Evolutionary conservation across 2,888 invertebrate species (phyloP), one percentile per base, ranked within the genome.

Genomic region (Drosophila eohydei): DNA sequence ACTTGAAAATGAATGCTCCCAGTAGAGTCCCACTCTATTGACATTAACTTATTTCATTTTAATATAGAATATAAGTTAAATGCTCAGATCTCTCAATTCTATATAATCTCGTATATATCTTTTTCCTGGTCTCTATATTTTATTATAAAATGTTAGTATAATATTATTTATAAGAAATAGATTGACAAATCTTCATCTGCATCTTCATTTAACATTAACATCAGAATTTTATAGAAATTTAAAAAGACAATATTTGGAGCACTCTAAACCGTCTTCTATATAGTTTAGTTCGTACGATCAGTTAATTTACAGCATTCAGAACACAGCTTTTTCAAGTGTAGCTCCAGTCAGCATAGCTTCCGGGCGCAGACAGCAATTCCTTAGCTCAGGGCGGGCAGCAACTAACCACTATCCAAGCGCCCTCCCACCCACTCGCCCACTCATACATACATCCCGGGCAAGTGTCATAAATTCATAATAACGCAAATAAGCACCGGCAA

Each of bases 401-500:
- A 54, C 54, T 54, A 54, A 40, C 16, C 16, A 36, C 40, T 50
- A 26, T 30, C 48, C 71, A 11, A 9, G 21, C 21, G 21, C 5
- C 43, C 50, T 32, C 34, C 11, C n/a, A 32, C 28, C 50, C 38
- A 54, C 26, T 36, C 52, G 61, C 51, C 54, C 62, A 54, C 46
- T 58, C 75, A 46, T 3, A 34, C 16, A 69, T 79, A 74, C 71
- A 71, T 71, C 74, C 56, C 54, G 69, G 46, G 57, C 75, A 88
- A 89, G 88, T 90, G 89, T 88, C 89, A 89, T 89, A 89, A 89
- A 89, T 89, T 89, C 90, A 89, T 89, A 89, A 89, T 89, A 90
- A 89, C 90, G 89, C 91, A 89, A 91, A 89, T 91, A 89, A 89
- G 90, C 83, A 81, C 78, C 88, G 78, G 88, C 78, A 58, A 63